Conservation (phyloP, 2,113 vertebrate genomes). For the Pelodiscus sinensis region DNA sequence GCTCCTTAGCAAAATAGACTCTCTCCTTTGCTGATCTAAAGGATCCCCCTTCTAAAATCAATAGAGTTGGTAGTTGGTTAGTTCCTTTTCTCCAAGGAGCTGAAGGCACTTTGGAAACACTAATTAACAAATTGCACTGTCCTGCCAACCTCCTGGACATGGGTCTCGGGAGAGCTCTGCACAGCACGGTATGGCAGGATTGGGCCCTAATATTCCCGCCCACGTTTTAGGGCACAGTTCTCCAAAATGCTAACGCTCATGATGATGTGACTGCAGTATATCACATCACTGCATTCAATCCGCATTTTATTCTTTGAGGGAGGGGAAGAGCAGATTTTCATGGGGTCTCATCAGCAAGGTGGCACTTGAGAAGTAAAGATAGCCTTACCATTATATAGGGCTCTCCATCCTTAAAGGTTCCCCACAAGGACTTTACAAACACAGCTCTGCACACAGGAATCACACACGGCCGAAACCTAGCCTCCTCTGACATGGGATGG, state of each 20-base stretch:
- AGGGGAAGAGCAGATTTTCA: background rate
- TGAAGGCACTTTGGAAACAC: background rate
- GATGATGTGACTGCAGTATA: background rate
- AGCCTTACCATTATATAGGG: background rate
- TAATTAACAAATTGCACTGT: background rate
- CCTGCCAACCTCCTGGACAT: background rate
- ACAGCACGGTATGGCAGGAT: background rate
- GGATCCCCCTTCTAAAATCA: background rate
- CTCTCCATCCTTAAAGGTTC: background rate
- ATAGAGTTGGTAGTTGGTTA: background rate
- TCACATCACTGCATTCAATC: background rate
- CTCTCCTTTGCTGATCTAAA: background rate
- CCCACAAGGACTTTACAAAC: background rate
- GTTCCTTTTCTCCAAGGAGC: background rate
- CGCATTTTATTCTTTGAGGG: background rate
- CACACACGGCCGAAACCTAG: background rate
- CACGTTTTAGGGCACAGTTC: background rate
- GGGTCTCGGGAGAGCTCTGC: background rate
- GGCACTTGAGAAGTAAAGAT: background rate
- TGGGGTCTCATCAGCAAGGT: background rate
- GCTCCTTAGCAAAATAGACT: background rate
- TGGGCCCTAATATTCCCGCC: background rate
- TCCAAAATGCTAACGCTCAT: background rate
- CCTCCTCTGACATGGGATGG: background rate
- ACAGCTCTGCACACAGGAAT: background rate